These are phyloP conservation scores for Nyctibius bracteatus DNA, from an alignment of 2,113 vertebrate species.

Conservation along the genomic window DNA sequence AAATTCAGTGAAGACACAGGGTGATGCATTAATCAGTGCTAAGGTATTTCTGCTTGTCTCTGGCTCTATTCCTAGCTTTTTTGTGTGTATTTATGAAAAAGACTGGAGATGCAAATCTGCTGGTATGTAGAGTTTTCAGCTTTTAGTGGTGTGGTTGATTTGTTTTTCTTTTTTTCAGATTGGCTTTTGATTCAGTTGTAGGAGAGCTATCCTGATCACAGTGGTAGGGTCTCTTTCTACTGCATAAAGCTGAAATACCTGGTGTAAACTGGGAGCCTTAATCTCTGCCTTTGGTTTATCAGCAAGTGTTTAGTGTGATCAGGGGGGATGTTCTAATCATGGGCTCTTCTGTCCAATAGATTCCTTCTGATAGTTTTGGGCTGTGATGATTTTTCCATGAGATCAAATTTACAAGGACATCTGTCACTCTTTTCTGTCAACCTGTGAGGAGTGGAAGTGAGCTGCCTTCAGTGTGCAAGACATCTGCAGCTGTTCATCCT, in stretches of 20 bases:
- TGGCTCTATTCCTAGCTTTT: not conserved
- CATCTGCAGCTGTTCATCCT: not conserved
- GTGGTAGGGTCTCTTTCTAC: not conserved
- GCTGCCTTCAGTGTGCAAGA: accelerated
- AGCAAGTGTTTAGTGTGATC: not conserved
- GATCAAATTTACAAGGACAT: not conserved
- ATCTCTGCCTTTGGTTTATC: not conserved
- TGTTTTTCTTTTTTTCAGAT: not conserved
- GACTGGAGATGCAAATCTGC: not conserved
- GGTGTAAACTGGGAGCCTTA: not conserved
- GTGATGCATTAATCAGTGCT: not conserved
- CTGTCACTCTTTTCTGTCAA: not conserved
- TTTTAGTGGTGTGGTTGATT: not conserved
- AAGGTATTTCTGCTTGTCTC: not conserved
- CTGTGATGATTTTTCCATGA: not conserved
- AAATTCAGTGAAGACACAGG: not conserved
- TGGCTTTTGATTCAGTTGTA: not conserved
- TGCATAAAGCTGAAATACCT: not conserved
- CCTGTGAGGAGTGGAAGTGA: not conserved
- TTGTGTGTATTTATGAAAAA: not conserved
- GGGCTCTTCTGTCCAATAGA: not conserved
- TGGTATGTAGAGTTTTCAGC: not conserved
- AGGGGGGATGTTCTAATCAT: not conserved
- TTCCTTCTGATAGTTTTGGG: not conserved
- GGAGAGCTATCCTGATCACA: not conserved